Conservation (phyloP, 2,113 vertebrate species). For the Hydrochoerus hydrochaeris region DNA sequence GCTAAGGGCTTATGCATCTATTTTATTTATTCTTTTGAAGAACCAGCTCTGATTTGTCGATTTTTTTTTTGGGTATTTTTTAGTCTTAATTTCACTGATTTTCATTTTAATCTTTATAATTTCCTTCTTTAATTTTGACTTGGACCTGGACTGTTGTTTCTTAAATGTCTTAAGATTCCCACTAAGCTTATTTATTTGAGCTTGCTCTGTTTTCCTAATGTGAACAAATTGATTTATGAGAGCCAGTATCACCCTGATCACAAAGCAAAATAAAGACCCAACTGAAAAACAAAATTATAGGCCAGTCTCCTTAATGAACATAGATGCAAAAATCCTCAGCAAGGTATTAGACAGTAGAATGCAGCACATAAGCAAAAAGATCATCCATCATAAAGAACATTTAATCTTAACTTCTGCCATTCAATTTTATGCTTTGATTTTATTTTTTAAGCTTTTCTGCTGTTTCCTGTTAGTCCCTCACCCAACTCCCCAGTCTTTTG, state of each 20-base stretch:
- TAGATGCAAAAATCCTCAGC: neutral
- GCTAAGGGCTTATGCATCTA: neutral
- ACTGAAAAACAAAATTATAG: neutral
- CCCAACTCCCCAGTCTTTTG: neutral
- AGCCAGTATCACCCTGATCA: neutral
- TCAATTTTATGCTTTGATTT: neutral
- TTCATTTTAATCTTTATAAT: neutral
- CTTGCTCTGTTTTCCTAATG: neutral
- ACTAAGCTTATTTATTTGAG: neutral
- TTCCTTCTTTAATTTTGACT: neutral
- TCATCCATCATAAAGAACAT: neutral
- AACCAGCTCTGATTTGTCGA: neutral
- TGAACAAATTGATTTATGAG: neutral
- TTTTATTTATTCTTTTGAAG: neutral
- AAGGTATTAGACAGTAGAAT: neutral
- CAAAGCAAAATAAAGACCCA: neutral
- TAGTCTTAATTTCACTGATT: neutral
- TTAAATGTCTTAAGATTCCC: neutral
- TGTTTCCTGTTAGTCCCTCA: slow-evolving; percentile 18
- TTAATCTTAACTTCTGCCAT: slow-evolving; percentile 22
- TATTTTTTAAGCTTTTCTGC: neutral
- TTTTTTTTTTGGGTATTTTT: neutral
- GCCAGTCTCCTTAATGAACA: neutral
- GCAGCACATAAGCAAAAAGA: neutral
- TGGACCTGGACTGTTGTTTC: neutral